Base-by-base conservation (phyloP, 1,140 invertebrate species). In the Orussus abietinus region DNA sequence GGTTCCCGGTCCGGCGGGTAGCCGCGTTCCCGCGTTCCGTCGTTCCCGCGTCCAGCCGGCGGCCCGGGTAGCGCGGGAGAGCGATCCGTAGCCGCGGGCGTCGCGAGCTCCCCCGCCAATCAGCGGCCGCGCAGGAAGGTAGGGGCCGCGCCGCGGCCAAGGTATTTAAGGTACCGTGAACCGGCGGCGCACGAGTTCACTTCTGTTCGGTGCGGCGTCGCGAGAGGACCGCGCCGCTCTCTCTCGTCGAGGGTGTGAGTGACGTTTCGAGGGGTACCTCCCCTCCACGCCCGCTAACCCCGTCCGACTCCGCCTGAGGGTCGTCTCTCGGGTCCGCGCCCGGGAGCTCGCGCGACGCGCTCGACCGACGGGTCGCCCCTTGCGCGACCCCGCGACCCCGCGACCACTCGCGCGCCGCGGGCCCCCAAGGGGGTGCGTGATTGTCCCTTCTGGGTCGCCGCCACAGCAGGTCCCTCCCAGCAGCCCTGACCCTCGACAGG, bases 91-190 rank as follows among this genome's bases (percentile, higher is more conserved):
- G 34, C 9, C 34, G 3, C 34, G 34, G 10, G 13, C 34, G 18
- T 36, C 34, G 34, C 30, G 18, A n/a, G 34, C 62, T 60, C 62
- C 62, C 57, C 62, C 65, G 64, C 68, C 64, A 66, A 69, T 70
- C 60, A 64, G 62, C 29, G 29, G 29, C 36, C 13, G 36, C 38
- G 38, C 29, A 14, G 36, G 18, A 42, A 34, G 47, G 53, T 43
- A 53, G 55, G 48, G 51, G 54, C 55, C 62, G 61, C 63, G 54
- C 59, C 59, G 61, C 53, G 47, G 53, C 56, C 62, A 72, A 70
- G 70, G 70, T 73, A 73, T 72, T 73, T 72, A 73, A 73, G 69
- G 70, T 72, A 71, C 67, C 63, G 69, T 67, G 61, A 65, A 69
- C 61, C 58, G 62, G 62, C 66, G 66, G 64, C 65, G 62, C 69